Evolutionary conservation across 2,797 vertebrate genomes (phyloP).

Genomic region (Diplodus puntazzo): DNA sequence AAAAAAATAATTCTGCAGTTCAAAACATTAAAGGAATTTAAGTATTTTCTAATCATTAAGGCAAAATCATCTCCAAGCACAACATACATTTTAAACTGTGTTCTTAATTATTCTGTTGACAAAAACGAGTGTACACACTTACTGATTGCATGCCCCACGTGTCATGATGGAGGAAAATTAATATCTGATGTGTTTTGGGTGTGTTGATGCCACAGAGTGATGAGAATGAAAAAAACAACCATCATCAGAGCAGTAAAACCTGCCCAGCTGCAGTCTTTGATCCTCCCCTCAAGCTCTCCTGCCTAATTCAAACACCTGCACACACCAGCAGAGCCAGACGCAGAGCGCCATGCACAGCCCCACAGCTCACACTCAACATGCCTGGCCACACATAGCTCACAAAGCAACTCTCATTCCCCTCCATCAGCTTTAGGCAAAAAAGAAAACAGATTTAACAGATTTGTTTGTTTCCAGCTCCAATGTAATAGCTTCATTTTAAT

Average conservation of each 20-base stretch:
- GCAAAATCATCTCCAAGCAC: neutral
- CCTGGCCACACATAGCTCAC: conserved; percentile 45
- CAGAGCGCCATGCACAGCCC: conserved; percentile 13
- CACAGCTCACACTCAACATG: conserved; percentile 31
- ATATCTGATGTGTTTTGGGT: conserved; percentile 17
- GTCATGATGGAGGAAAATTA: neutral
- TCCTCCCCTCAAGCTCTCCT: conserved; percentile 59
- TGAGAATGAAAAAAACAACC: conserved; percentile 48
- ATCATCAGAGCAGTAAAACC: conserved; percentile 62
- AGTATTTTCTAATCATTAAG: neutral
- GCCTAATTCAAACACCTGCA: conserved; percentile 72
- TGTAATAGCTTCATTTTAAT: conserved; percentile 58
- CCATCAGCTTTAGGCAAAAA: conserved; percentile 42
- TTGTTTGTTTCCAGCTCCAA: conserved; percentile 49
- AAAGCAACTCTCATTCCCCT: conserved; percentile 27
- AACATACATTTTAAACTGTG: neutral
- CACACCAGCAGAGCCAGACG: conserved; percentile 35
- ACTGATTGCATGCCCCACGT: neutral
- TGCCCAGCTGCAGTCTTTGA: conserved; percentile 74
- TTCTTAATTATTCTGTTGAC: neutral
- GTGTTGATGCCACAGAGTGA: conserved; percentile 26
- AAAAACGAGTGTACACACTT: neutral
- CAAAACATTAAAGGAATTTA: neutral
- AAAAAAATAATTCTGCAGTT: neutral
- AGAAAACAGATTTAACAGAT: conserved; percentile 24